phyloP scores from a whole-genome alignment of 2,797 vertebrate genomes.

The Rhabdophis nuchalis region DNA sequence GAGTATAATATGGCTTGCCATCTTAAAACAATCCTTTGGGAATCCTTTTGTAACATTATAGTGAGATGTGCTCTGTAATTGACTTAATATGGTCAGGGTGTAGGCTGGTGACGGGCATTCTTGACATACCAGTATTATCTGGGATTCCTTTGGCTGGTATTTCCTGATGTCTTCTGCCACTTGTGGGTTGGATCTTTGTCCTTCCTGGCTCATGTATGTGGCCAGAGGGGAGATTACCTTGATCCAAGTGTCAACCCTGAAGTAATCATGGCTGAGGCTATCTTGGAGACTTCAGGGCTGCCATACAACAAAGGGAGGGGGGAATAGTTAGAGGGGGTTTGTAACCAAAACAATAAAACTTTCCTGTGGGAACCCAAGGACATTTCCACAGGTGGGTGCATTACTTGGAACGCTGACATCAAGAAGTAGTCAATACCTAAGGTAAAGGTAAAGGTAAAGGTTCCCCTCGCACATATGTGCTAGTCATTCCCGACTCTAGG shows the following conservation, averaged over 20 bases:
- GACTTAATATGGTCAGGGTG: background rate
- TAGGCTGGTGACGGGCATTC: background rate
- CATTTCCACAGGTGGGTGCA: no score
- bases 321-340: no score
- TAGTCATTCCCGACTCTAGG: no score
- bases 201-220: background rate
- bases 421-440: background rate
- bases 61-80: background rate
- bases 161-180: background rate
- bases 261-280: no score
- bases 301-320: no score
- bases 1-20: conserved; percentile 27
- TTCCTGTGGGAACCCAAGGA: no score
- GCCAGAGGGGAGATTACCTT: background rate
- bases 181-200: background rate
- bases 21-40: conserved; percentile 40
- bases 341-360: no score
- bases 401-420: no score
- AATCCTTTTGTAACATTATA: conserved; percentile 15
- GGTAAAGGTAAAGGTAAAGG: no score
- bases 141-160: background rate
- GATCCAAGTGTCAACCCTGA: background rate
- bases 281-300: no score
- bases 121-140: background rate
- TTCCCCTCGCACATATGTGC: no score